A percentile compares a stretch with the other conserved stretches of the same genome.
phyloP scores from a whole-genome alignment of 2,888 invertebrate genomes.

The Brachypterus glaber region DNA sequence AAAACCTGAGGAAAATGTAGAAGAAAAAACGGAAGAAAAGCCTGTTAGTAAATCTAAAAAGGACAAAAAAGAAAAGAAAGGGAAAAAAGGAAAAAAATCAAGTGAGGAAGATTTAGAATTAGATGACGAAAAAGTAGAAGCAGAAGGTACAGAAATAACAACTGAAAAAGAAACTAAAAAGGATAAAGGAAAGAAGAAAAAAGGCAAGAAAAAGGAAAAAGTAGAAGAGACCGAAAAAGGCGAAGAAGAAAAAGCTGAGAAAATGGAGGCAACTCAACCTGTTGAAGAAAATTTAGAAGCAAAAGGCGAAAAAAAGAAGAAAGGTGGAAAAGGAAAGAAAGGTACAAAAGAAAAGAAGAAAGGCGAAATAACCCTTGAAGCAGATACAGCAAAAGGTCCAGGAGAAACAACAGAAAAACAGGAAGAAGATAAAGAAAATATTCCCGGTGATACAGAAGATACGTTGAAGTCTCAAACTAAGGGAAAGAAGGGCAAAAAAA shows the following conservation, averaged over 20 bases:
- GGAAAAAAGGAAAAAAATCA: neutral
- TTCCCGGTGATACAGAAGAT: too few species aligned
- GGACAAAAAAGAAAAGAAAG: neutral
- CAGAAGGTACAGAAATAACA: neutral
- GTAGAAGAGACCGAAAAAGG: neutral
- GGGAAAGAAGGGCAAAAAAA: too few species aligned
- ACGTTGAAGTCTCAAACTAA: too few species aligned
- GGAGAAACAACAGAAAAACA: too few species aligned
- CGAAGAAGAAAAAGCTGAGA: neutral
- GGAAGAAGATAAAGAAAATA: too few species aligned
- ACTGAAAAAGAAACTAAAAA: neutral
- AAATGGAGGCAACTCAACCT: neutral
- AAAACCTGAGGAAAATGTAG: neutral
- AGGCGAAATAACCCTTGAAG: too few species aligned
- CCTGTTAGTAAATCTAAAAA: constrained; percentile 9
- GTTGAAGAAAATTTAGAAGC: constrained; percentile 6
- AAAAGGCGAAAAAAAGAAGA: constrained; percentile 7
- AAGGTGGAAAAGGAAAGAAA: constrained; percentile 15
- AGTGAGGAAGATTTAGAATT: neutral
- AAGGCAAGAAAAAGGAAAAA: neutral
- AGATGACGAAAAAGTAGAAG: neutral
- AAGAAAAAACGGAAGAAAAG: constrained; percentile 4
- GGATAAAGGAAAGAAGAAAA: neutral
- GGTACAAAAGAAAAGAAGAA: neutral
- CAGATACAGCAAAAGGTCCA: too few species aligned